Percentiles rank a stretch among this genome's conserved stretches.
phyloP scores from a whole-genome alignment of 92 coral and sea anemone species.

The Ricordea florida region DNA sequence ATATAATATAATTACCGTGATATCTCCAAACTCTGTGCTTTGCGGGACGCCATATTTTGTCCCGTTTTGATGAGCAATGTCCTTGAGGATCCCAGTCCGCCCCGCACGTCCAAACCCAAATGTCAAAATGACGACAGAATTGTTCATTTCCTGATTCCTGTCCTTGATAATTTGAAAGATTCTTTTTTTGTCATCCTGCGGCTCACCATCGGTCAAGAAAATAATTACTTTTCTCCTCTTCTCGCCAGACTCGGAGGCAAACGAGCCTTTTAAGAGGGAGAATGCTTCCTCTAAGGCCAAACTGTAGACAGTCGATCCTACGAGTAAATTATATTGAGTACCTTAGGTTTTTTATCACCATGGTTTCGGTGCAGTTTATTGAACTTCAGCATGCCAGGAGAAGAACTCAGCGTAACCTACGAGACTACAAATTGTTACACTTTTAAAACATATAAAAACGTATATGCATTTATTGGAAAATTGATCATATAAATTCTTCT shows the following conservation, averaged over 20 bases:
- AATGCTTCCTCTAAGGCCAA: slow-evolving; percentile 43
- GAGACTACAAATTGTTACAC: too few species aligned
- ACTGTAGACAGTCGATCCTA: slow-evolving; percentile 9
- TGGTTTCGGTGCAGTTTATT: too few species aligned
- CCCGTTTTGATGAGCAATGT: slow-evolving; percentile 19
- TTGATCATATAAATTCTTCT: too few species aligned
- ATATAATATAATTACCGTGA: slow-evolving; percentile 2
- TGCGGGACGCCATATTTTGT: background rate
- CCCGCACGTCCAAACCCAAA: slow-evolving; percentile 48
- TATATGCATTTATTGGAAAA: too few species aligned
- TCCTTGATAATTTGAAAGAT: slow-evolving; percentile 15
- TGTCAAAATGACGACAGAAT: slow-evolving; percentile 51
- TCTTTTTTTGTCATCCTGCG: slow-evolving; percentile 5
- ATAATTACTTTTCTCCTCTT: slow-evolving; percentile 35
- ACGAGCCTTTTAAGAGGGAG: background rate
- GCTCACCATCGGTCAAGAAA: slow-evolving; percentile 69
- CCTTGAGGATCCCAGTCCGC: slow-evolving; percentile 6
- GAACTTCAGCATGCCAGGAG: too few species aligned
- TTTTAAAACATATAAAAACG: too few species aligned
- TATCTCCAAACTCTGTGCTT: slow-evolving; percentile 18
- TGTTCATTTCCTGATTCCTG: slow-evolving; percentile 33
- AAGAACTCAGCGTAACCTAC: too few species aligned
- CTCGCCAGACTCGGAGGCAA: background rate
- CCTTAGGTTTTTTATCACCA: too few species aligned
- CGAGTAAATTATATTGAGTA: too few species aligned